Evolutionary conservation across 2,113 vertebrate genomes (phyloP), one percentile per base, ranked within the genome.

Genomic region (Limanda limanda): DNA sequence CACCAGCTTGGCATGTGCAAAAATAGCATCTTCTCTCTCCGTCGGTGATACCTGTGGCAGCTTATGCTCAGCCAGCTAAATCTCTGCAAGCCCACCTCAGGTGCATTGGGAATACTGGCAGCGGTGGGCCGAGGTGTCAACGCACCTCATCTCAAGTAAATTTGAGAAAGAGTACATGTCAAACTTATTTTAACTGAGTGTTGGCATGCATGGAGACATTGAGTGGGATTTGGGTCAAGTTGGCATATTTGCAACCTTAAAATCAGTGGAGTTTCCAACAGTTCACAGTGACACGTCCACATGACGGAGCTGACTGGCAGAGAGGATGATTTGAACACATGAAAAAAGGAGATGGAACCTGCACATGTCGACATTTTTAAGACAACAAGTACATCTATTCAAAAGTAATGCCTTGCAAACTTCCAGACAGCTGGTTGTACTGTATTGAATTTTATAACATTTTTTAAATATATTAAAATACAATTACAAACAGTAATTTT

Each of bases 1-100:
- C 48, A 58, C 3, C 42, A 65, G 62, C 21, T 51, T 79, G 78
- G 60, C 73, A 74, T 78, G 64, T 90, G 75, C 73, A 59, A 74
- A 83, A 88, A 86, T 74, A 88, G 63, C 45, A 55, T 54, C 57
- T 82, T 66, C 56, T 69, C 56, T 69, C 31, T 48, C 68, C 15
- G 6, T n/a, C 74, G 55, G 70, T 80, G 80, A 86, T 75, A 83
- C 71, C 35, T 61, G 70, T 68, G 76, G 69, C 76, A 82, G 74
- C 27, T 61, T 48, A 59, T 65, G 70, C 56, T 69, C 58, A 73
- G 60, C 61, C 52, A 74, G 82, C 63, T 75, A 82, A 74, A 82
- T 72, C 77, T 65, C 76, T 68, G 48, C 54, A 48, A 85, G 70
- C 75, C 74, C 75, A 77, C 71, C 67, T 76, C 35, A 20, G 63